Conservation (phyloP, 1,140 invertebrate genomes). For the Diplogasteroides magnus region DNA sequence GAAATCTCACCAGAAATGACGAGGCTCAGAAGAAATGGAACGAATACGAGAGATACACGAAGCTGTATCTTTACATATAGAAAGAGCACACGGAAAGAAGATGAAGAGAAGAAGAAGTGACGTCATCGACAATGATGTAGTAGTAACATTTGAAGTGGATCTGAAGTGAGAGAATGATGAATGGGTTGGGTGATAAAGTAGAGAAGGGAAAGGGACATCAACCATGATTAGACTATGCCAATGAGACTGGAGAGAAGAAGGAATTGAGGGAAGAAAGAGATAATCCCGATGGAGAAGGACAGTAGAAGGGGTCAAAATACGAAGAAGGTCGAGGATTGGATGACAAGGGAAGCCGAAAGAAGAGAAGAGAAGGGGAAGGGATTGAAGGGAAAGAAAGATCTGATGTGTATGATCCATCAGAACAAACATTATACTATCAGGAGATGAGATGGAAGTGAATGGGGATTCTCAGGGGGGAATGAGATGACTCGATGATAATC, state of each 20-base stretch:
- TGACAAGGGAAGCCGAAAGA: not conserved
- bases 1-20: conserved; percentile 12
- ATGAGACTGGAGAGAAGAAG: not conserved
- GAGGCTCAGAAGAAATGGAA: conserved; percentile 17
- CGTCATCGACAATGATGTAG: not conserved
- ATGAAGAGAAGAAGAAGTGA: conserved; percentile 3
- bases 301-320: not conserved
- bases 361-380: not conserved
- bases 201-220: conserved; percentile 3
- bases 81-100: conserved; percentile 6
- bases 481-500: not conserved
- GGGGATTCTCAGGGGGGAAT: not conserved
- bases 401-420: no score
- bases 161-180: conserved; percentile 3
- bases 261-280: conserved; percentile 2
- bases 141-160: conserved; percentile 7
- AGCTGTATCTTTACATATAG: conserved; percentile 12
- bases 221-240: not conserved
- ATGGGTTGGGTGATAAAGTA: conserved; percentile 2
- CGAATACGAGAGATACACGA: conserved; percentile 17
- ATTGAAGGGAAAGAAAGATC: not conserved
- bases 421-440: no score
- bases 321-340: not conserved
- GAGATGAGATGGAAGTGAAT: not conserved
- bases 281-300: conserved; percentile 3